Base-by-base conservation (phyloP, 2,797 vertebrate species). In the Neoniphon sammara region DNA sequence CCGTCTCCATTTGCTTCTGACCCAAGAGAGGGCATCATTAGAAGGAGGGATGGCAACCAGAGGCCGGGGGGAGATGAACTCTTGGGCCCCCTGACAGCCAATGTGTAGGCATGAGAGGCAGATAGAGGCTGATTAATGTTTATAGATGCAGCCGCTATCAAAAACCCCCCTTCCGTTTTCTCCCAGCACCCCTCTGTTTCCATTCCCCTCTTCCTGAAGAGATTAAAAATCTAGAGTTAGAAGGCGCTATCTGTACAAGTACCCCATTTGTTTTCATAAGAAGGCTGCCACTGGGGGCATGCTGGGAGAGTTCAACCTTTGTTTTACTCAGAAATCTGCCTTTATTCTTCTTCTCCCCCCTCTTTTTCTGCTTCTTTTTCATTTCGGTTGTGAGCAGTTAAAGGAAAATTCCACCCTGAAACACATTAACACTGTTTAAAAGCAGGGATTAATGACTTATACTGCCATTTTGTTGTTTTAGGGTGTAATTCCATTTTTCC, bases 11-110 rank as follows among this genome's bases (percentile, higher is more conserved):
- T 82, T 81, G 65, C 73, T 77, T 83, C 80, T 74, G 85, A 89
- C 88, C 89, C 66, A 68, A 76, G 76, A 88, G 78, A 86, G 80
- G 69, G 71, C 71, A 85, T 91, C 90, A 92, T 94, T 90, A 92
- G 68, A 83, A 70, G 66, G 39, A 70, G 56, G 62, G 65, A 70
- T 72, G 79, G 72, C 53, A 46, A 75, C 68, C 62, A 39, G 59
- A 87, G 82, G 87, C 71, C 82, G 11, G 87, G 39, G 67, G 73
- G 85, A 80, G 75, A 68, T 86, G 80, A 91, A 83, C 83, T 87
- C 85, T 67, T 57, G 63, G 70, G 75, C 66, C 66, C 30, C 66
- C 54, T 36, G 63, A 66, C 53, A 83, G 70, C 76, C 73, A 67
- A 10, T 12, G 46, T 75, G 64, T 58, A 70, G 73, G 42, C 44